Conservation (phyloP, 1,140 invertebrate species). For the Cydia fagiglandana region DNA sequence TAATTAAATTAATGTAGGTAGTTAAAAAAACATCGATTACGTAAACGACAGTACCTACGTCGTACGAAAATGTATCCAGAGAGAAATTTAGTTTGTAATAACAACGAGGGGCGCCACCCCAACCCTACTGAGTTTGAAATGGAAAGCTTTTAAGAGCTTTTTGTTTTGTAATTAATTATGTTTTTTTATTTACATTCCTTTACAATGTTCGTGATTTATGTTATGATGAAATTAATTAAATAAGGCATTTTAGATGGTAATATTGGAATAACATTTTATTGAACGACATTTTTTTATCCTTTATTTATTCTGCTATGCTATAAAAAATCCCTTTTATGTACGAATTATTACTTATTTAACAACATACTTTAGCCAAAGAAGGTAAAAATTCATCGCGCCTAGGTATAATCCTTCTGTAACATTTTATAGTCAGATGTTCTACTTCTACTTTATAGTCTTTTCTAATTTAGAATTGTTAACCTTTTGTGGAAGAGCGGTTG, state of each 20-base stretch:
- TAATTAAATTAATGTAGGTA: neutral
- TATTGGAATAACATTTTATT: neutral
- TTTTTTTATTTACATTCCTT: constrained; percentile 55
- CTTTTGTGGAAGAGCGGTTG: too few relatives aligned
- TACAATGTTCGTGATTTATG: constrained; percentile 28
- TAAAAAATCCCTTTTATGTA: too few relatives aligned
- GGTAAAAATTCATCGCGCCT: too few relatives aligned
- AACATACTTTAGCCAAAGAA: too few relatives aligned
- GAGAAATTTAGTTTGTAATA: constrained; percentile 62
- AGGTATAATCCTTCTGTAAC: too few relatives aligned
- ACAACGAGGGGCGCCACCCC: constrained; percentile 71
- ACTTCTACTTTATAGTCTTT: too few relatives aligned
- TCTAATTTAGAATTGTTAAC: too few relatives aligned
- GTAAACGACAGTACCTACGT: constrained; percentile 27
- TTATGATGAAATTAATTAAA: constrained; percentile 33
- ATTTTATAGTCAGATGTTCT: too few relatives aligned
- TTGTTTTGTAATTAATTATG: constrained; percentile 76
- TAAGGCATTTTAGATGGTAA: constrained; percentile 22
- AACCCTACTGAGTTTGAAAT: constrained; percentile 69
- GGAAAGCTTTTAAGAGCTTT: constrained; percentile 77
- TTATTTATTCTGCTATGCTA: too few relatives aligned
- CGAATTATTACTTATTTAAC: too few relatives aligned
- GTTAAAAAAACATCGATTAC: constrained; percentile 24
- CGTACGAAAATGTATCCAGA: constrained; percentile 40
- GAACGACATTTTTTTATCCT: too few relatives aligned